Percentiles rank a stretch among this genome's conserved stretches.
Evolutionary conservation across 1,140 invertebrate species (phyloP).

Genomic region (Bombus consobrinus): DNA sequence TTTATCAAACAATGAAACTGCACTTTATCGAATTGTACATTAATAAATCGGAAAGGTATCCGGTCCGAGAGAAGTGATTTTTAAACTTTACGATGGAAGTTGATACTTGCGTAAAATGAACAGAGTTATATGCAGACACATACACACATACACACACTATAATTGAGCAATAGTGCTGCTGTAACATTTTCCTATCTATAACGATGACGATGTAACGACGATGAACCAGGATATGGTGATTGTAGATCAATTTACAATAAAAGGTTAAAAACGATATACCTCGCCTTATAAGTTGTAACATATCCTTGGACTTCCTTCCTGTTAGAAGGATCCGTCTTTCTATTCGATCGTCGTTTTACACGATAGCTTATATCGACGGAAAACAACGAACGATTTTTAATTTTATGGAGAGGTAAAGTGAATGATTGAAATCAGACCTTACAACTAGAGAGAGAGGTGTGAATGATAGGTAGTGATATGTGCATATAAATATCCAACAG

Average conservation of each 20-base stretch:
- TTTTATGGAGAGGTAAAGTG: slow-evolving; percentile 3
- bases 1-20: background rate
- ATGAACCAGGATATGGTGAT: slow-evolving; percentile 68
- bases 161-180: slow-evolving; percentile 60
- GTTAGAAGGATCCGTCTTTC: slow-evolving; percentile 21
- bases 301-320: slow-evolving; percentile 53
- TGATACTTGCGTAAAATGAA: slow-evolving; percentile 12
- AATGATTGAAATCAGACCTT: background rate
- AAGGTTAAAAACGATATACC: slow-evolving; percentile 67
- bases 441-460: slow-evolving; percentile 12
- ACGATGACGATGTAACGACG: slow-evolving; percentile 71
- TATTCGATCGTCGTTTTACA: slow-evolving; percentile 27
- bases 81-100: slow-evolving; percentile 1
- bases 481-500: slow-evolving; percentile 82
- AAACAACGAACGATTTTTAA: slow-evolving; percentile 1
- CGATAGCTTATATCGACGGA: background rate
- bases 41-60: slow-evolving; percentile 14
- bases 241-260: slow-evolving; percentile 80
- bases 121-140: slow-evolving; percentile 34
- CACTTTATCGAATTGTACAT: slow-evolving; percentile 35
- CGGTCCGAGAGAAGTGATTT: background rate
- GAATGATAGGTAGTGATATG: slow-evolving; percentile 63
- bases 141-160: slow-evolving; percentile 34
- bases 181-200: slow-evolving; percentile 78
- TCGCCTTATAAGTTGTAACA: slow-evolving; percentile 51